Evolutionary conservation across 2,888 invertebrate species (phyloP).

Genomic region (Pollenia griseotomentosa): DNA sequence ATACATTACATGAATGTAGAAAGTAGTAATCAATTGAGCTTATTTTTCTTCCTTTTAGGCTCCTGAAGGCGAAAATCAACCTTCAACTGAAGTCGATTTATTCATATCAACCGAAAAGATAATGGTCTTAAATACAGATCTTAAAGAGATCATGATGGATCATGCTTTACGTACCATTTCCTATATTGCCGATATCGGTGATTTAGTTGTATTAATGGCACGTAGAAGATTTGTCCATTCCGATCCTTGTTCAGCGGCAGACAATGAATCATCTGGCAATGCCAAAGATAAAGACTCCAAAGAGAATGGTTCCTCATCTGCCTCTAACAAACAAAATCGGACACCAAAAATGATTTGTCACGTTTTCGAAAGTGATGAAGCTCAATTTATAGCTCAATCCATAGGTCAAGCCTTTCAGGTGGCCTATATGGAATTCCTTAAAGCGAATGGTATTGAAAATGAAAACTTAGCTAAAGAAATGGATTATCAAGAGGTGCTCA

Average conservation of each 20-base stretch:
- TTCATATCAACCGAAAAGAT: constrained; percentile 99
- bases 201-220: constrained; percentile 99
- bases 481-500: constrained; percentile 99
- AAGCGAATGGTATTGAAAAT: constrained; percentile 99
- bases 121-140: constrained; percentile 99
- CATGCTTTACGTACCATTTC: constrained; percentile 99
- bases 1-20: background rate
- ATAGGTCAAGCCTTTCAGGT: constrained; percentile 99
- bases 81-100: constrained; percentile 99
- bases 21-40: background rate
- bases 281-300: constrained; percentile 71
- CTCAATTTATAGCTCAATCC: constrained; percentile 99
- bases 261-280: constrained; percentile 49
- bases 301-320: constrained; percentile 53
- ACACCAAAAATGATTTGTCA: constrained; percentile 99
- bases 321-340: constrained; percentile 87
- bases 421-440: constrained; percentile 99
- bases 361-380: constrained; percentile 99
- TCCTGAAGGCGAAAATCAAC: constrained; percentile 98
- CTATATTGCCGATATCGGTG: constrained; percentile 99
- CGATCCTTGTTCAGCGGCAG: constrained; percentile 87
- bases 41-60: constrained; percentile 87
- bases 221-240: constrained; percentile 95
- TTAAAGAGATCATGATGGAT: constrained; percentile 99
- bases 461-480: constrained; percentile 99